These are phyloP conservation scores for Apistogramma diplotaenia DNA, from an alignment of 2,113 vertebrate genomes.

Conservation along the genomic window DNA sequence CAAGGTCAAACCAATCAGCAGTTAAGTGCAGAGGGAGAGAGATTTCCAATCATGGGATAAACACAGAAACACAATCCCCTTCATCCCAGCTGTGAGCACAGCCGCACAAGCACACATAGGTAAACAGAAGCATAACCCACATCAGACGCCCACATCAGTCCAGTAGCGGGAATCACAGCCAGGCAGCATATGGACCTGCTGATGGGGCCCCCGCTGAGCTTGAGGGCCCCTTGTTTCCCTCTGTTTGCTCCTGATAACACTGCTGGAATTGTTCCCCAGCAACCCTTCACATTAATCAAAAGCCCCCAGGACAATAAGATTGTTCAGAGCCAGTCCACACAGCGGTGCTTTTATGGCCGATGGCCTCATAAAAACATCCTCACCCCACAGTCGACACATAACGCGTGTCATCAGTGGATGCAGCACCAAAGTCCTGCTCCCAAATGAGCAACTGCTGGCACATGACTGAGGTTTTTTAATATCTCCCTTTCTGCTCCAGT, in stretches of 20 bases:
- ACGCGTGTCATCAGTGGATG: conserved; percentile 14
- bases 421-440: conserved; percentile 15
- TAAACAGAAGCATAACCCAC: conserved; percentile 38
- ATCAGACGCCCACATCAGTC: conserved; percentile 33
- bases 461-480: conserved; percentile 35
- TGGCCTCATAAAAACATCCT: conserved; percentile 37
- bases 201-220: conserved; percentile 42
- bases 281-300: conserved; percentile 65
- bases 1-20: conserved; percentile 51
- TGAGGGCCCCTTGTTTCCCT: conserved; percentile 38
- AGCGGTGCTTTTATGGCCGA: conserved; percentile 40
- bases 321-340: conserved; percentile 28
- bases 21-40: conserved; percentile 35
- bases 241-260: conserved; percentile 74
- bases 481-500: conserved; percentile 1
- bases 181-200: conserved; percentile 7
- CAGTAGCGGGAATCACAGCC: conserved; percentile 32
- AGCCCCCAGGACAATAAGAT: conserved; percentile 45
- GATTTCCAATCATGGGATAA: conserved; percentile 41
- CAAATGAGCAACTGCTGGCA: background rate
- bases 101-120: background rate
- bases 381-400: background rate
- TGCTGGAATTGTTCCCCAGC: conserved; percentile 64
- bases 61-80: conserved; percentile 32
- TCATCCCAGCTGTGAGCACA: conserved; percentile 26